Evolutionary conservation across 2,888 invertebrate species (phyloP).

Genomic region (Drosophila affinis): DNA sequence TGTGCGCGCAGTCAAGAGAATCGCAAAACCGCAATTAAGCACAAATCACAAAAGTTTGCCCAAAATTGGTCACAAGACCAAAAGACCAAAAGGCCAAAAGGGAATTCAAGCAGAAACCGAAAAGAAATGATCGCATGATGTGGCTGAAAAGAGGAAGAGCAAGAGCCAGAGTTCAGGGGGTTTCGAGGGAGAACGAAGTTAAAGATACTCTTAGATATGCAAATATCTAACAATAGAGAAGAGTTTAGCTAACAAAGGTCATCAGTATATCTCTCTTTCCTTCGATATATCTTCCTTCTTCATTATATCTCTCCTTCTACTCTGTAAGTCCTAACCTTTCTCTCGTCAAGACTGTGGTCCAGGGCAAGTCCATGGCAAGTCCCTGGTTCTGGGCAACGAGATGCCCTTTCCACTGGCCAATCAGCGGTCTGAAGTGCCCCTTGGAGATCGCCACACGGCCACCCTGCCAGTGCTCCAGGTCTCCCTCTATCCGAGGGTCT

Average conservation of each 20-base stretch:
- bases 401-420: conserved; percentile 90
- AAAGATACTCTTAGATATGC: not conserved
- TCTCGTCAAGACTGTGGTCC: conserved; percentile 86
- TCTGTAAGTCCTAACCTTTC: not conserved
- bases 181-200: not conserved
- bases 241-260: conserved; percentile 14
- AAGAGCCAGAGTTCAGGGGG: too few relatives aligned
- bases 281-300: not conserved
- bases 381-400: conserved; percentile 87
- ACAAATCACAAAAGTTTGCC: conserved; percentile 53
- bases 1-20: conserved; percentile 29
- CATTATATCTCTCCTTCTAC: not conserved
- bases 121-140: not conserved
- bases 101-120: conserved; percentile 41
- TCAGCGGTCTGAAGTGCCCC: conserved; percentile 89
- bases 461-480: conserved; percentile 86
- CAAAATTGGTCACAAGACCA: conserved; percentile 58
- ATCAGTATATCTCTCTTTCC: not conserved
- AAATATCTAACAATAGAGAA: conserved; percentile 43
- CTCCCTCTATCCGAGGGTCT: conserved; percentile 88
- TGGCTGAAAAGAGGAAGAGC: conserved; percentile 31
- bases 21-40: conserved; percentile 62
- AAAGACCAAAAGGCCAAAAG: conserved; percentile 55
- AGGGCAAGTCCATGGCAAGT: conserved; percentile 86
- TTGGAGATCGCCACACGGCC: conserved; percentile 85